phyloP scores from a whole-genome alignment of 2,113 vertebrate species.

The Penelope pileata region DNA sequence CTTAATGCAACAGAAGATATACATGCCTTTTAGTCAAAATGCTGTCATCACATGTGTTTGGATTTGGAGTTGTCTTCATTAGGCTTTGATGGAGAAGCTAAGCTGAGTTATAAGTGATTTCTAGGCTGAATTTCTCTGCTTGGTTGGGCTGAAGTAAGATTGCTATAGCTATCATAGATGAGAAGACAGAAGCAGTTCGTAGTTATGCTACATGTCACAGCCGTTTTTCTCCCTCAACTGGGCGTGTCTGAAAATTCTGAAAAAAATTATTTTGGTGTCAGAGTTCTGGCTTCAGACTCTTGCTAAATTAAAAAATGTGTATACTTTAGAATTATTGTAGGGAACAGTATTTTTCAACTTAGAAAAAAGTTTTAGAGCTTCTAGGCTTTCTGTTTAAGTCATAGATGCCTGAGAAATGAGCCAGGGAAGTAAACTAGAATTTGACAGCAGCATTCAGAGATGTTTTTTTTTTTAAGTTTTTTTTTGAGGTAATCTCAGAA shows the following conservation, averaged over 20 bases:
- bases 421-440: background rate
- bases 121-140: background rate
- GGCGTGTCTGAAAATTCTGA: background rate
- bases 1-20: background rate
- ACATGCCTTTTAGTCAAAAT: background rate
- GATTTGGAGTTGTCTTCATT: background rate
- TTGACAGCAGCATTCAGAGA: background rate
- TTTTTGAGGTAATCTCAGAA: background rate
- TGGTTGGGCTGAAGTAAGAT: background rate
- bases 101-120: background rate
- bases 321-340: background rate
- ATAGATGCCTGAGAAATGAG: background rate
- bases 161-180: background rate
- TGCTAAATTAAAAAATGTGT: background rate
- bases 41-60: background rate
- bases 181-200: background rate
- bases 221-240: fast-evolving
- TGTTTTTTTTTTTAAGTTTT: background rate
- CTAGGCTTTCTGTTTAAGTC: background rate
- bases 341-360: background rate
- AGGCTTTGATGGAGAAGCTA: background rate
- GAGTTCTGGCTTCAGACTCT: background rate
- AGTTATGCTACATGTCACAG: background rate
- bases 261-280: background rate
- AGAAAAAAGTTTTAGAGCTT: background rate